Evolutionary conservation across 2,888 invertebrate species (phyloP).

Genomic region (Eustalomyia histrio): DNA sequence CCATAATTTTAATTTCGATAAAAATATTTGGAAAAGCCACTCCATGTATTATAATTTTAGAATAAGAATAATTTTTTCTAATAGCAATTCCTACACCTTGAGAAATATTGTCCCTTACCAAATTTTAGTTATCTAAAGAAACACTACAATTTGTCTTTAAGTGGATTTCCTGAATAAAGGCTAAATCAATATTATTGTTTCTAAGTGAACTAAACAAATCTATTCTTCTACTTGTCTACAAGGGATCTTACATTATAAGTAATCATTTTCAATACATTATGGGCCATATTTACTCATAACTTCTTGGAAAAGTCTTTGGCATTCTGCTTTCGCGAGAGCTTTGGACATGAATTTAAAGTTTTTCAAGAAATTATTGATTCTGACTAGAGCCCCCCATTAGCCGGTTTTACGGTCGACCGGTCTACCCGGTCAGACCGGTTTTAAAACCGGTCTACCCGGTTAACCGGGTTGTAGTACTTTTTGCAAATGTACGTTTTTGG

Average conservation of each 20-base stretch:
- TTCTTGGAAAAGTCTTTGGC: neutral
- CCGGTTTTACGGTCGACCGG: too few species aligned
- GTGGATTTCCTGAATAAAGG: neutral
- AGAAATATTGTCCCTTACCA: too few species aligned
- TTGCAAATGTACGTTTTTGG: too few species aligned
- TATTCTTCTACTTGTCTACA: constrained; percentile 12
- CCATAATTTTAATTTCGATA: too few species aligned
- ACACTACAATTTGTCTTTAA: neutral
- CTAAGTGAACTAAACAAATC: neutral
- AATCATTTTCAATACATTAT: neutral
- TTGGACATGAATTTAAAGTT: neutral
- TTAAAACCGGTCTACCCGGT: too few species aligned
- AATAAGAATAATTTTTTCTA: too few species aligned
- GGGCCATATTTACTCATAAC: neutral
- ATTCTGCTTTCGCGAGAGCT: neutral
- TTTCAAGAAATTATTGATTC: neutral
- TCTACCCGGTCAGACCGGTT: too few species aligned
- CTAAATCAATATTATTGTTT: neutral
- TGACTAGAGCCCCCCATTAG: neutral
- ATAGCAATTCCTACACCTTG: too few species aligned
- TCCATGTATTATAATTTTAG: too few species aligned
- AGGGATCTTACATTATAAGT: constrained; percentile 5
- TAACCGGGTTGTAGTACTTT: too few species aligned
- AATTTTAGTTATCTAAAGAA: too few species aligned
- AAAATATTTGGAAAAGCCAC: too few species aligned